Base-by-base conservation (phyloP, 2,888 invertebrate species). In the Agrochola lychnidis region DNA sequence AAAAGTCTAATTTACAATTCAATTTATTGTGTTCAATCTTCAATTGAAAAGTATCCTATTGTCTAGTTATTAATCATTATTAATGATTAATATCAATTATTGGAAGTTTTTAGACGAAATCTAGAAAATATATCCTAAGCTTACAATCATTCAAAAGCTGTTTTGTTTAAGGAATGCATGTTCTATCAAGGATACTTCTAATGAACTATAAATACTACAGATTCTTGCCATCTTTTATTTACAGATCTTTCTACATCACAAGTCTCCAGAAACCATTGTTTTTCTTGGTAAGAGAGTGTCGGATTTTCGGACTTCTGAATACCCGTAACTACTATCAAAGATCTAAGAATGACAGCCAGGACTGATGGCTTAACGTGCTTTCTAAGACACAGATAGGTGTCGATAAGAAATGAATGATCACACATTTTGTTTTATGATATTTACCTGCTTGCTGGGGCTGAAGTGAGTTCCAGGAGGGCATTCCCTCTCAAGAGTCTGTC, bases 381-480 rank as follows among this genome's bases (percentile, higher is more conserved):
- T 45, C 6, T 45, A 16, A 10, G 10, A 64, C 10, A 64, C 4
- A 19, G 12, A 45, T 19, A 0, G n/a, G 9, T 40, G 19, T 45
- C 25, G 25, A 45, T 64, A 25, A 48, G 25, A 66, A 48, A 10
- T 25, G 12, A 22, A 66, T 22, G 19, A 12, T 45, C 4, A 19
- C 6, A 12, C 10, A 64, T 45, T 19, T 45, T 19, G 6, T 16
- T 66, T 45, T 19, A 42, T 22, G 14, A 48, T 56, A 67, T n/a
- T 70, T 74, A 84, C 84, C 84, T 84, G 84, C 5, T 53, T 0
- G 4, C 1, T 70, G 19, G 87, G 79, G 45, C 87, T 90, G 81
- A 91, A 91, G 56, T 90, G 85, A 0, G 84, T 75, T 7, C 89
- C 90, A 36, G 78, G 19, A 0, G 82, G 19, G 36, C 92, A 92